These are phyloP conservation scores for Anarrhichthys ocellatus DNA, from an alignment of 2,113 vertebrate species.

Conservation along the genomic window DNA sequence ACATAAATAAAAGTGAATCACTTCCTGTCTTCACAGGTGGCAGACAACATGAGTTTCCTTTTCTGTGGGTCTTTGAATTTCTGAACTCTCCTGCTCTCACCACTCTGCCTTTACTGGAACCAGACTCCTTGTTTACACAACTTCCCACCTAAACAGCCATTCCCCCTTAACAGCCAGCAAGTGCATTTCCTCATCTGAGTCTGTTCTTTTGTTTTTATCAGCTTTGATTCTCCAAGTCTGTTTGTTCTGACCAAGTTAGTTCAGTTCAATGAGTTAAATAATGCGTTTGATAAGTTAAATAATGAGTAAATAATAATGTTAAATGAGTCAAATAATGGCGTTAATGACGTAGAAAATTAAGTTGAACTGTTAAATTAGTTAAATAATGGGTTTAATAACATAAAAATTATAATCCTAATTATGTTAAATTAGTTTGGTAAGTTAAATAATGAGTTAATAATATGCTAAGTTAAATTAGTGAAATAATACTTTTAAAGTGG, in stretches of 20 bases:
- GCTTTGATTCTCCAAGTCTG: not conserved
- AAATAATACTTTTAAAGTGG: not conserved
- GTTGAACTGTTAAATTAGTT: too few relatives aligned
- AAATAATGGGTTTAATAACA: not conserved
- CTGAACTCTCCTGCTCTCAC: conserved; percentile 34
- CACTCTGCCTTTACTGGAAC: conserved; percentile 65
- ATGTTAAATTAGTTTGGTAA: not conserved
- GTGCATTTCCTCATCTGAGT: conserved; percentile 30
- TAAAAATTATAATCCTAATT: too few relatives aligned
- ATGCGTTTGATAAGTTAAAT: not conserved
- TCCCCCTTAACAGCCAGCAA: conserved; percentile 35
- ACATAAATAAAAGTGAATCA: not conserved
- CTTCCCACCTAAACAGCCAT: conserved; percentile 22
- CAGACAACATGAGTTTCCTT: conserved; percentile 22
- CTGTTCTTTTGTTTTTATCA: not conserved
- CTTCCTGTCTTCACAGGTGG: conserved; percentile 30
- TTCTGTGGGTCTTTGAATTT: conserved; percentile 27
- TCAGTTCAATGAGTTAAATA: not conserved
- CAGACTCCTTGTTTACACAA: conserved; percentile 33
- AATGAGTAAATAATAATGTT: not conserved
- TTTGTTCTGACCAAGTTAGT: not conserved
- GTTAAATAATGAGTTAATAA: not conserved
- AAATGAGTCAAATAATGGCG: too few relatives aligned
- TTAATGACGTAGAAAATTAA: too few relatives aligned
- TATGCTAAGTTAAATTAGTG: not conserved